Percentiles rank a stretch among this genome's conserved stretches.
phyloP scores from a whole-genome alignment of 2,113 vertebrate genomes.

The Illadopsis cleaveri region DNA sequence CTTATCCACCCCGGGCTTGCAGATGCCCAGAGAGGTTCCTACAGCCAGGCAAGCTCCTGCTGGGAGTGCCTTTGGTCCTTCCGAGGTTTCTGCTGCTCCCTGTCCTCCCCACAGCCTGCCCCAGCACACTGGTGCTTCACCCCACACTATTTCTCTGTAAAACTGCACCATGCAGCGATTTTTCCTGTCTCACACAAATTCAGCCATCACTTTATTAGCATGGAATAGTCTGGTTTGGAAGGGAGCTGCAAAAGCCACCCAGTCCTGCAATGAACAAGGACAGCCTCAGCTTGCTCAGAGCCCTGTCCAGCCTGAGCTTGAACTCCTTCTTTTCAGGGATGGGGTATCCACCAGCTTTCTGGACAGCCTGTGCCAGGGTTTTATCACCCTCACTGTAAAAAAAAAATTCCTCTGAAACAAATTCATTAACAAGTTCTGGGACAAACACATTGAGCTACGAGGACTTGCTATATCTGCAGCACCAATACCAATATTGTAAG shows the following conservation, averaged over 20 bases:
- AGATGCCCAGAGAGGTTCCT: not conserved
- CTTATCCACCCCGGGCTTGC: not conserved
- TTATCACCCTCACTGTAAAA: not conserved
- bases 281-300: not conserved
- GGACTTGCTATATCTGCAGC: not conserved
- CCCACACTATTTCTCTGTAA: not conserved
- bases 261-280: not conserved
- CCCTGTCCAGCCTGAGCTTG: not conserved
- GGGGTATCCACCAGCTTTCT: not conserved
- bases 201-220: fast-evolving
- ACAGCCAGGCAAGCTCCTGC: not conserved
- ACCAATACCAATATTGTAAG: not conserved
- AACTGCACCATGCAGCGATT: not conserved
- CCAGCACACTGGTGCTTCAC: not conserved
- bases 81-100: not conserved
- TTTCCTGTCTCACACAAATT: not conserved
- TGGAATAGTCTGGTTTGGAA: not conserved
- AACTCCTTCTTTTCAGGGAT: not conserved
- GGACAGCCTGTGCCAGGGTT: not conserved
- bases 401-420: not conserved
- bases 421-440: not conserved
- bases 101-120: not conserved
- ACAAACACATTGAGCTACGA: not conserved
- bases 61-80: not conserved
- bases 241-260: not conserved